A percentile compares a stretch with the other conserved stretches of the same genome.
Evolutionary conservation across 2,113 vertebrate species (phyloP).

Genomic region (Formicarius rufipectus): DNA sequence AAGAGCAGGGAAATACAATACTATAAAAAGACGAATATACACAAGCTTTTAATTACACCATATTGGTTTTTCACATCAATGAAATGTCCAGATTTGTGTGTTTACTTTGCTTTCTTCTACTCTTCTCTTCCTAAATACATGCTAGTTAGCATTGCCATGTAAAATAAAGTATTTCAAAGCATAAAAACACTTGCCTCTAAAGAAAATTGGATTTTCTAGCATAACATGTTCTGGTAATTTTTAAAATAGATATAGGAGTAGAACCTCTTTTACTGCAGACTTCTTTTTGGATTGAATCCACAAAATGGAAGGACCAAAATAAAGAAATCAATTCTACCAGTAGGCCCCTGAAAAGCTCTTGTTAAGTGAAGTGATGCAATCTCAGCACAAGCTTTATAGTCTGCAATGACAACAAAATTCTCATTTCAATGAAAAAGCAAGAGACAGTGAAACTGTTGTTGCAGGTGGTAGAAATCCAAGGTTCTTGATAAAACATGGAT

Average conservation of each 20-base stretch:
- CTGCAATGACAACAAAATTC: constrained; percentile 47
- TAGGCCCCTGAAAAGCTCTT: constrained; percentile 58
- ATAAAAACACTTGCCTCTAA: constrained; percentile 11
- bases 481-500: constrained; percentile 38
- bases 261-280: constrained; percentile 36
- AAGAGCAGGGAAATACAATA: not conserved
- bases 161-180: not conserved
- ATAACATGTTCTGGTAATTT: constrained; percentile 31
- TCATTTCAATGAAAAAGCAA: constrained; percentile 52
- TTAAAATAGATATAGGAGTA: constrained; percentile 18
- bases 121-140: not conserved
- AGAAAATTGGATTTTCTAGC: constrained; percentile 4
- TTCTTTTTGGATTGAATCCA: constrained; percentile 36
- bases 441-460: constrained; percentile 26
- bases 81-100: not conserved
- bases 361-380: constrained; percentile 74
- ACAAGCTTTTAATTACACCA: not conserved
- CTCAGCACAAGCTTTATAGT: constrained; percentile 40
- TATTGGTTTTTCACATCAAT: not conserved
- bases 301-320: constrained; percentile 60
- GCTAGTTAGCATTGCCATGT: not conserved
- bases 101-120: not conserved
- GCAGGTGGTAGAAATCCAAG: constrained; percentile 46
- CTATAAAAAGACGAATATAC: not conserved
- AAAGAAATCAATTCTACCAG: constrained; percentile 66